A percentile compares a stretch with the other conserved stretches of the same genome.
These are phyloP conservation scores for Euzophera pinguis DNA, from an alignment of 2,888 invertebrate genomes.

Conservation along the genomic window DNA sequence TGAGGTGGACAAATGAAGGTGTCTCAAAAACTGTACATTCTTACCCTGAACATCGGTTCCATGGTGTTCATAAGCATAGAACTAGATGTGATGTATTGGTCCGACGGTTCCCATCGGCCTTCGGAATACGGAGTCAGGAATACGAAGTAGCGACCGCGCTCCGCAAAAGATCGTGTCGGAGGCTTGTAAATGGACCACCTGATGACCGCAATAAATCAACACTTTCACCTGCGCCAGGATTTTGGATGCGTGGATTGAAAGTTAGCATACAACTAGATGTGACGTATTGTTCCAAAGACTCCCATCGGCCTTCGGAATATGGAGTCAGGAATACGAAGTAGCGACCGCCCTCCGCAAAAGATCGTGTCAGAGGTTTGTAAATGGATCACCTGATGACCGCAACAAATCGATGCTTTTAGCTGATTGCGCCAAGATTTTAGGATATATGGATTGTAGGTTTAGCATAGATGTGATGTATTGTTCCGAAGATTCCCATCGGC, in stretches of 20 bases:
- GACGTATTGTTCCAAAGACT: constrained; percentile 29
- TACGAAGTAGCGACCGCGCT: constrained; percentile 39
- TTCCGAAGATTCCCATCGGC: constrained; percentile 36
- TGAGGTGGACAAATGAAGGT: too few relatives aligned
- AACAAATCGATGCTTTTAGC: background rate
- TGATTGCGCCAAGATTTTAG: too few relatives aligned
- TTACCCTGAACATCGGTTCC: constrained; percentile 44
- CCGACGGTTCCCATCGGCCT: constrained; percentile 38
- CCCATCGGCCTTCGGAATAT: constrained; percentile 33
- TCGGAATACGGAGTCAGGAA: constrained; percentile 37
- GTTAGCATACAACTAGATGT: constrained; percentile 45
- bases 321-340: constrained; percentile 51
- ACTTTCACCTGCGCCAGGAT: too few relatives aligned
- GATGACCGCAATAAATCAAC: background rate
- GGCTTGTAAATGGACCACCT: constrained; percentile 68
- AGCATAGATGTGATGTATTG: constrained; percentile 39
- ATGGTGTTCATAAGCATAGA: constrained; percentile 50
- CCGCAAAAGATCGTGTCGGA: constrained; percentile 24
- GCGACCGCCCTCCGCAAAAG: constrained; percentile 27
- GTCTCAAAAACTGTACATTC: too few relatives aligned
- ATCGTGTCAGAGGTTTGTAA: constrained; percentile 46
- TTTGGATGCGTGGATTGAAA: too few relatives aligned
- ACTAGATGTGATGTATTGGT: constrained; percentile 29
- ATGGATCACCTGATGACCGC: constrained; percentile 54
- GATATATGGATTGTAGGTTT: too few relatives aligned